phyloP scores from a whole-genome alignment of 2,113 vertebrate genomes.

The Turdus rufiventris region DNA sequence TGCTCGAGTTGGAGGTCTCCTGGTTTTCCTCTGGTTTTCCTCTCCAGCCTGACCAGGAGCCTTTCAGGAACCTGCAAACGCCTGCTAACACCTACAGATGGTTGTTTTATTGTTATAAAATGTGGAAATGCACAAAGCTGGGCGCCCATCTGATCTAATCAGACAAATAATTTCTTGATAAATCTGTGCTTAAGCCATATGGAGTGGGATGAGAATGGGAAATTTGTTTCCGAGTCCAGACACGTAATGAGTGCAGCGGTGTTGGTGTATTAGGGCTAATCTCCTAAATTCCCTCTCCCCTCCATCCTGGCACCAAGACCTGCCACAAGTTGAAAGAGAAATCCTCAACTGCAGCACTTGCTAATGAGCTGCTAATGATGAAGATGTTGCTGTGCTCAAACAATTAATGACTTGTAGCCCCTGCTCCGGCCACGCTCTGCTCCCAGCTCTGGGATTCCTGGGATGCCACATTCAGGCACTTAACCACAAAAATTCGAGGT shows the following conservation, averaged over 20 bases:
- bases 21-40: background rate
- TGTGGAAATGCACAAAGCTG: background rate
- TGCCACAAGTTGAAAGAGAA: background rate
- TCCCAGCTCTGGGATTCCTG: background rate
- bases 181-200: background rate
- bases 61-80: background rate
- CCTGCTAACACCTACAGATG: background rate
- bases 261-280: background rate
- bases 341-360: background rate
- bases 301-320: background rate
- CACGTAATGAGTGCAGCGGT: background rate
- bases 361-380: background rate
- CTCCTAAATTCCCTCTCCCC: background rate
- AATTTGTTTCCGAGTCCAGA: background rate
- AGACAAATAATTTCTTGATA: slow-evolving; percentile 8
- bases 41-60: background rate
- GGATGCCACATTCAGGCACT: background rate
- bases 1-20: background rate
- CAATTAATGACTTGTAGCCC: background rate
- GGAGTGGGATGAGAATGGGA: background rate
- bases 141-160: background rate
- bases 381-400: background rate
- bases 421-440: background rate
- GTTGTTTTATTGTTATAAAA: background rate
- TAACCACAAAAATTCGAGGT: background rate